phyloP scores from a whole-genome alignment of 2,113 vertebrate species.

The Arenaria interpres region DNA sequence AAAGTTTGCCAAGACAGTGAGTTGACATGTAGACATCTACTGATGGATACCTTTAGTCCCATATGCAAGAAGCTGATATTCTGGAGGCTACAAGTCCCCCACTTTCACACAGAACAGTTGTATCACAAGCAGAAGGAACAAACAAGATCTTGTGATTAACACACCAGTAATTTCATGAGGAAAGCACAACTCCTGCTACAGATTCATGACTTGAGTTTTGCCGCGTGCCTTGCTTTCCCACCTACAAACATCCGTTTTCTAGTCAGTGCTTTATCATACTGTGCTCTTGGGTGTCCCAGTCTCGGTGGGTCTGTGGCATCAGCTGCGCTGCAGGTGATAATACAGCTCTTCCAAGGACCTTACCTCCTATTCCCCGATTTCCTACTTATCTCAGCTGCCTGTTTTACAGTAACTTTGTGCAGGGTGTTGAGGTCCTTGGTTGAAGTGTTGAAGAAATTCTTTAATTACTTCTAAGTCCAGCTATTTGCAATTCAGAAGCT shows the following conservation, averaged over 20 bases:
- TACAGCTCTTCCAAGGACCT: background rate
- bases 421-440: background rate
- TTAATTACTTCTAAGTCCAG: background rate
- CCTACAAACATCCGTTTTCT: background rate
- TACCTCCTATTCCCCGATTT: background rate
- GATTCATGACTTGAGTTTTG: background rate
- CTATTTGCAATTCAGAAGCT: background rate
- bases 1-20: background rate
- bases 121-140: background rate
- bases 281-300: background rate
- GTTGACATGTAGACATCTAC: background rate
- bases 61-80: background rate
- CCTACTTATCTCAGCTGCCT: background rate
- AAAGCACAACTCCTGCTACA: background rate
- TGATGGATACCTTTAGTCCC: background rate
- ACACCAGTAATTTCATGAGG: background rate
- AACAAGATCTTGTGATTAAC: background rate
- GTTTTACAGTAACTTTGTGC: background rate
- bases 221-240: rapidly evolving
- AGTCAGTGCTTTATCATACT: background rate
- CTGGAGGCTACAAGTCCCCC: background rate
- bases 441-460: background rate
- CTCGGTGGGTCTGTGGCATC: background rate
- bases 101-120: background rate
- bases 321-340: background rate